Conservation (phyloP, 2,113 vertebrate species). For the Melanerpes aurifrons region DNA sequence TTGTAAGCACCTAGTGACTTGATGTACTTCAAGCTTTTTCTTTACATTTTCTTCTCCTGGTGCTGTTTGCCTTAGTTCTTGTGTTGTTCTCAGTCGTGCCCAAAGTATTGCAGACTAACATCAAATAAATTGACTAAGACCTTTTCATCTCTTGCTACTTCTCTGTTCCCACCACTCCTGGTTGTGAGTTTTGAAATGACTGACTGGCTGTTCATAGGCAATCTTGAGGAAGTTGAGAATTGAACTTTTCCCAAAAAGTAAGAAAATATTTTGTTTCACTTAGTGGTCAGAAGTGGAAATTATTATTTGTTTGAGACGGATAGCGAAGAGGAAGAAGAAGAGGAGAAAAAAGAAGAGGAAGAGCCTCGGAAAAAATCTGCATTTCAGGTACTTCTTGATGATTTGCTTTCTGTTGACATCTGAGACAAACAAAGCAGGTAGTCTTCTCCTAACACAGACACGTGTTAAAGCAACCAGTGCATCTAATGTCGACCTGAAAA, state of each 20-base stretch:
- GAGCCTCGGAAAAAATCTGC: conserved; percentile 91
- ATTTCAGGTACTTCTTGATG: conserved; percentile 86
- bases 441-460: not conserved
- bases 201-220: not conserved
- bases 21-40: not conserved
- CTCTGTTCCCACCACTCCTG: conserved; percentile 23
- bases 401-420: not conserved
- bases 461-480: not conserved
- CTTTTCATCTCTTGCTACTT: conserved; percentile 31
- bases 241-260: conserved; percentile 63
- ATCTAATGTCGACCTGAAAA: not conserved
- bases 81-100: conserved; percentile 2
- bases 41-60: not conserved
- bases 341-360: conserved; percentile 88
- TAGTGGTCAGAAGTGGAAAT: conserved; percentile 99
- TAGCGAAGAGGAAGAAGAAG: conserved; percentile 97
- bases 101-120: not conserved
- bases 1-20: not conserved
- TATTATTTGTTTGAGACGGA: conserved; percentile 99
- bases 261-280: conserved; percentile 81
- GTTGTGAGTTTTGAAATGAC: conserved; percentile 26
- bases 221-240: conserved; percentile 41
- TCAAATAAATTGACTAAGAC: conserved; percentile 6
- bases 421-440: not conserved
- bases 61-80: not conserved